Evolutionary conservation across 2,888 invertebrate species (phyloP), one percentile per base, ranked within the genome.

Genomic region (Eupithecia dodoneata): DNA sequence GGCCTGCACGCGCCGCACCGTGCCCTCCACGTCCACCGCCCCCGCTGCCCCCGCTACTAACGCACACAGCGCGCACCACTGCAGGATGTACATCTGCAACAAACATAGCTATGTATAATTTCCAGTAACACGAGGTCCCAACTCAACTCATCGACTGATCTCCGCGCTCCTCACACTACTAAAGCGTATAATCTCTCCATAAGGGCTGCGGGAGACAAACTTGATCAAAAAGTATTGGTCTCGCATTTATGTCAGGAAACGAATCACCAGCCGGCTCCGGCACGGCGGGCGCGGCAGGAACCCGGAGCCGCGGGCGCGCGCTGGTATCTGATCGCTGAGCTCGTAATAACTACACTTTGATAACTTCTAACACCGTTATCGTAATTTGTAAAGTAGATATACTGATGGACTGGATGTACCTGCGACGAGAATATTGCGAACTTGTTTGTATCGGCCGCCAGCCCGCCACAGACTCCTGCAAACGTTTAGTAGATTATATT

Each of bases 1-100:
- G 55, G 88, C 95, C 85, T 97, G 96, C 3, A 97, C 97, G 91
- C 97, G 96, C 83, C 95, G 93, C 7, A 97, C 96, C 10, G 97
- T 97, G 81, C 94, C 95, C 82, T 96, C 96, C 1, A 96, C 92
- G 81, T 96, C 95, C 4, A 95, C 90, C 71, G 92, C 92, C n/a
- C 18, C 69, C 18, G n/a, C 45, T 1, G 44, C 66, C 42, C 15
- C 45, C n/a, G 45, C 45, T 5, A 45, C 69, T 18, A 18, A 10
- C n/a, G 69, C 69, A 41, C 42, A 41, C n/a, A 44, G n/a, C n/a
- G 45, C 69, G 5, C 69, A n/a, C 69, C 90, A 91, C 89, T 87
- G 89, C 78, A 90, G 84, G 78, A 92, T 82, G 83, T 91, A 90
- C 94, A 94, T 92, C 94, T 94, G 94, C 67, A 93, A 92, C 63